These are phyloP conservation scores for Rhabdophis nuchalis DNA, from an alignment of 2,797 vertebrate genomes.

Conservation along the genomic window DNA sequence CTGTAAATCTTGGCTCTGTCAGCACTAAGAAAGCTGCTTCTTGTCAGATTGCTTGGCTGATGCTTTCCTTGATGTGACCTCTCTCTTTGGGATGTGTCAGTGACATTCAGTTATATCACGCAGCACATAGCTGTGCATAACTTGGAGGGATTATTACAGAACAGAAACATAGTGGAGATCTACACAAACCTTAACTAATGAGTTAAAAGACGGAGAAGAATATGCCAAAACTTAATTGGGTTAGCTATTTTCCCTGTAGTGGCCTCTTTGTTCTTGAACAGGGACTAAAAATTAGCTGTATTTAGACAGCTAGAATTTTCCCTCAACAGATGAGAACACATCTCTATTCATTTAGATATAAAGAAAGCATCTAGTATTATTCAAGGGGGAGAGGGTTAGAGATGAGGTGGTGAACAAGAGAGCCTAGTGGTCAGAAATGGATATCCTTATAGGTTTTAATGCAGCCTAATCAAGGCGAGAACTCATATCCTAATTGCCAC, in stretches of 20 bases:
- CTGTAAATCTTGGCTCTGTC: slow-evolving; percentile 35
- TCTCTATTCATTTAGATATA: slow-evolving; percentile 1
- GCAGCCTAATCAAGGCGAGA: background rate
- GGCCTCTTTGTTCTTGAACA: slow-evolving; percentile 31
- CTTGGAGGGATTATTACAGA: slow-evolving; percentile 41
- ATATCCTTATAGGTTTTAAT: background rate
- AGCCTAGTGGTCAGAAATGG: background rate
- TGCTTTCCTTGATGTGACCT: slow-evolving; percentile 58
- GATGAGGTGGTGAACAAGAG: background rate
- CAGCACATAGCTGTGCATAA: slow-evolving; percentile 23
- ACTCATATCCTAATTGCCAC: no score
- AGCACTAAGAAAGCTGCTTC: slow-evolving; percentile 56
- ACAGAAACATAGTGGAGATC: slow-evolving; percentile 27
- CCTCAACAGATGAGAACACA: background rate
- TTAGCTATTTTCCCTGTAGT: slow-evolving; percentile 38
- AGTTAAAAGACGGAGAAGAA: slow-evolving; percentile 44
- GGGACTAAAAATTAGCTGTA: slow-evolving; percentile 27
- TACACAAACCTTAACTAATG: slow-evolving; percentile 49
- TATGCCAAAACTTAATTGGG: slow-evolving; percentile 44
- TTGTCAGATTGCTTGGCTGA: slow-evolving; percentile 64
- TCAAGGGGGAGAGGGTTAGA: background rate
- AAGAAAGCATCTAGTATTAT: background rate
- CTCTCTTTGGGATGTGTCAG: slow-evolving; percentile 53
- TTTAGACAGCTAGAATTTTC: slow-evolving; percentile 41
- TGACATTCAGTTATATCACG: slow-evolving; percentile 59